phyloP scores from a whole-genome alignment of 2,113 vertebrate genomes.

The Argyrosomus japonicus region DNA sequence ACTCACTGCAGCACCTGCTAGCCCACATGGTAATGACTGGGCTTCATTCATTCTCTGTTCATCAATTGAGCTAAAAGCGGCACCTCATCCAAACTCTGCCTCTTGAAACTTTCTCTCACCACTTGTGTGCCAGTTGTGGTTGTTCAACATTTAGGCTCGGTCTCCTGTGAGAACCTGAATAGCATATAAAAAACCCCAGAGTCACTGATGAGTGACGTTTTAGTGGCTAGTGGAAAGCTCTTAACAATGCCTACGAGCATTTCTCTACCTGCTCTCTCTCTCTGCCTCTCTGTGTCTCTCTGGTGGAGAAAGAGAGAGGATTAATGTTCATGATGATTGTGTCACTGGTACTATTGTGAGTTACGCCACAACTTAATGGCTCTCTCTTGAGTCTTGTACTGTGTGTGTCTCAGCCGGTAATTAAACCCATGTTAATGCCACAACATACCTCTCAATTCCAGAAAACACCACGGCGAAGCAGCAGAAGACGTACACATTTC shows the following conservation, averaged over 20 bases:
- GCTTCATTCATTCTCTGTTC: conserved; percentile 8
- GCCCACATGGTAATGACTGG: background rate
- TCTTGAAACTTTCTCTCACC: conserved; percentile 20
- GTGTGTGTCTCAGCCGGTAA: background rate
- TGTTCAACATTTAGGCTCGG: conserved; percentile 29
- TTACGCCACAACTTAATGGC: conserved; percentile 8
- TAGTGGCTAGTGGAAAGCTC: conserved; percentile 24
- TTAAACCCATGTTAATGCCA: background rate
- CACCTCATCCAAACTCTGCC: background rate
- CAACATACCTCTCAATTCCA: background rate
- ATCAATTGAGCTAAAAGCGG: background rate
- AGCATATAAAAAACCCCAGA: conserved; percentile 28
- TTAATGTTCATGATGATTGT: conserved; percentile 44
- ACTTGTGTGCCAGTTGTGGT: conserved; percentile 34
- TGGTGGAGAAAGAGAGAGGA: background rate
- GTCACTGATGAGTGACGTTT: conserved; percentile 45
- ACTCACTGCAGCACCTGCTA: background rate
- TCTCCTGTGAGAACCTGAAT: conserved; percentile 35
- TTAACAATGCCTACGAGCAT: conserved; percentile 32
- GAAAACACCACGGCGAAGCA: background rate
- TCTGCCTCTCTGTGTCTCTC: conserved; percentile 1
- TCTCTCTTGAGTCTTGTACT: background rate
- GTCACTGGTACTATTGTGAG: background rate
- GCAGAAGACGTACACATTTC: background rate
- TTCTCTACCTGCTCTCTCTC: background rate